A percentile compares a stretch with the other conserved stretches of the same genome.
These are phyloP conservation scores for Philaethria dido DNA, from an alignment of 2,888 invertebrate species.

Conservation along the genomic window DNA sequence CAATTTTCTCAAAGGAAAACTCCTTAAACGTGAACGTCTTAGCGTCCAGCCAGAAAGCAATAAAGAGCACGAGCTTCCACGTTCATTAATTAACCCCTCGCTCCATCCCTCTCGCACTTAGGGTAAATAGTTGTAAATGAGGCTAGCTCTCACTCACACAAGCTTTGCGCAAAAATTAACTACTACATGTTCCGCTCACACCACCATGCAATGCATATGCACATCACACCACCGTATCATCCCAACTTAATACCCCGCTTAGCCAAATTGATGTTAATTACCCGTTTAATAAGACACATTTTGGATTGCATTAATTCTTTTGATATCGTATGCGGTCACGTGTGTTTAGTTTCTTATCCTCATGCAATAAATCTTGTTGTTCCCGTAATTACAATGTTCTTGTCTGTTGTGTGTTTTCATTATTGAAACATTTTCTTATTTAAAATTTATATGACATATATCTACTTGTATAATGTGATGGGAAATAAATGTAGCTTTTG, in stretches of 20 bases:
- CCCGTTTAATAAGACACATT: conserved; percentile 62
- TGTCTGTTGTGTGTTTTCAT: conserved; percentile 82
- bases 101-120: conserved; percentile 70
- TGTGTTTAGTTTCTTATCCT: conserved; percentile 80
- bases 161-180: conserved; percentile 85
- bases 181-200: conserved; percentile 78
- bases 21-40: conserved; percentile 80
- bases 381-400: conserved; percentile 82
- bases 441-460: conserved; percentile 37
- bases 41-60: conserved; percentile 83
- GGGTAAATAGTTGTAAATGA: conserved; percentile 80
- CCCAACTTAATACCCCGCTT: conserved; percentile 54
- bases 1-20: conserved; percentile 78
- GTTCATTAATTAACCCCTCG: conserved; percentile 84
- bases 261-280: conserved; percentile 69
- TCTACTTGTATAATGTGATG: background rate
- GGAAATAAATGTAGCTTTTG: background rate
- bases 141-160: conserved; percentile 72
- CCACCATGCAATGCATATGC: conserved; percentile 76
- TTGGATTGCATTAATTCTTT: conserved; percentile 58
- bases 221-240: conserved; percentile 49
- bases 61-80: conserved; percentile 84
- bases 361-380: conserved; percentile 80
- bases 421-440: conserved; percentile 60
- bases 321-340: conserved; percentile 66